A percentile compares a stretch with the other conserved stretches of the same genome.
phyloP scores from a whole-genome alignment of 2,113 vertebrate species.

The Petrocephalus microphthalmus region DNA sequence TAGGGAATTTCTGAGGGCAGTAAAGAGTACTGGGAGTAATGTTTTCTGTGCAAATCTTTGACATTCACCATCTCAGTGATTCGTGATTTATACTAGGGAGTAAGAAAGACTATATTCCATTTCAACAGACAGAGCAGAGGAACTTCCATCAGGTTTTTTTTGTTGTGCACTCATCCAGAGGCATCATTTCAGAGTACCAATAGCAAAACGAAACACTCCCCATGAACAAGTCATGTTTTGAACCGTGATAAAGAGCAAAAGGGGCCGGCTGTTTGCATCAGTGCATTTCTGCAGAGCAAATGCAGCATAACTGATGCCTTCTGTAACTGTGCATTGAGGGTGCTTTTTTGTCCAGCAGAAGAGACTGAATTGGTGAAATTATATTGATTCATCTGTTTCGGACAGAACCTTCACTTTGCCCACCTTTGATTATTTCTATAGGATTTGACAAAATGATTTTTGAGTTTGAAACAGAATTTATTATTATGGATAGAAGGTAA shows the following conservation, averaged over 20 bases:
- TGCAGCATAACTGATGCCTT: neutral
- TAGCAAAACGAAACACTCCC: neutral
- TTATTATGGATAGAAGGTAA: neutral
- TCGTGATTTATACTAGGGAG: neutral
- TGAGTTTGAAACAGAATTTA: neutral
- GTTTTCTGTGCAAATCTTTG: neutral
- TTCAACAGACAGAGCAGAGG: neutral
- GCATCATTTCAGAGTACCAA: neutral
- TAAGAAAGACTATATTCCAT: neutral
- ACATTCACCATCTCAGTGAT: neutral
- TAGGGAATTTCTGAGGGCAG: neutral
- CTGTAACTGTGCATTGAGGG: neutral
- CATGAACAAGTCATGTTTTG: neutral
- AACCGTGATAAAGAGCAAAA: neutral
- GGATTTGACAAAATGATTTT: slow-evolving; percentile 19
- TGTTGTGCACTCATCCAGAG: neutral
- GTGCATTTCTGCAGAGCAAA: neutral
- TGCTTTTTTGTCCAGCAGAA: neutral
- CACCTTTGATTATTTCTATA: neutral
- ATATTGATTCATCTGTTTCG: neutral
- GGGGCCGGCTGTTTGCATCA: neutral
- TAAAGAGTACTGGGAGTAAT: neutral
- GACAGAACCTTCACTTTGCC: neutral
- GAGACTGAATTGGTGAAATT: neutral
- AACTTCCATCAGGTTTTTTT: neutral